phyloP scores from a whole-genome alignment of 92 coral and sea anemone species.

The Zoanthus sociatus region DNA sequence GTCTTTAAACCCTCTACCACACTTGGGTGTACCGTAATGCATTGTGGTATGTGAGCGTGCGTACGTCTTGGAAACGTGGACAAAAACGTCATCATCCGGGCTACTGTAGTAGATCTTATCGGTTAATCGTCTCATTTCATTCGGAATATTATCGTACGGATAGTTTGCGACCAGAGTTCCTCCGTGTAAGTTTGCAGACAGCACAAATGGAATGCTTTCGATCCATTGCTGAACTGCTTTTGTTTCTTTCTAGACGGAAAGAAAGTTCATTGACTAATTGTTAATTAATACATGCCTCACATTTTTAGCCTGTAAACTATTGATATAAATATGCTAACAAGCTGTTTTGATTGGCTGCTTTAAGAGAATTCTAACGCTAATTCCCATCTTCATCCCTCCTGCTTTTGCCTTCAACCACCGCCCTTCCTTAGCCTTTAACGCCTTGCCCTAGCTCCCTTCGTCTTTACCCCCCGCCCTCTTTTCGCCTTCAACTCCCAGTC shows the following conservation, averaged over 20 bases:
- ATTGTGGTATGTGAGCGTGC: conserved; percentile 88
- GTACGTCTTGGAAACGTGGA: conserved; percentile 80
- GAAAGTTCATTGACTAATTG: neutral
- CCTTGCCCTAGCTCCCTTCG: no score
- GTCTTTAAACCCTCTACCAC: conserved; percentile 74
- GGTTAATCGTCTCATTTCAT: conserved; percentile 65
- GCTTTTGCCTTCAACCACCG: no score
- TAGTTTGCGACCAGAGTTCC: conserved; percentile 96
- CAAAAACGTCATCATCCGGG: conserved; percentile 98
- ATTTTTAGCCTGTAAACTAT: no score
- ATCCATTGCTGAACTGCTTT: conserved; percentile 92
- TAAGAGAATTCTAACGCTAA: no score
- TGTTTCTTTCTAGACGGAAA: conserved; percentile 79
- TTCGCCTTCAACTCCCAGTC: no score
- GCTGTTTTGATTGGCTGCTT: no score
- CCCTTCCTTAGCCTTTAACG: no score
- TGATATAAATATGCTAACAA: no score
- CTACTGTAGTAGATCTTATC: conserved; percentile 81
- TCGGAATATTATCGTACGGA: conserved; percentile 91
- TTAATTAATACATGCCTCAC: neutral
- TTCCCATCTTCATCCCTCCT: no score
- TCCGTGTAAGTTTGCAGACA: conserved; percentile 94
- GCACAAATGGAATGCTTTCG: conserved; percentile 82
- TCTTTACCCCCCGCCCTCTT: no score
- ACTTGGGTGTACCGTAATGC: conserved; percentile 81